Evolutionary conservation across 1,140 invertebrate genomes (phyloP), one percentile per base, ranked within the genome.

Genomic region (Ectropis grisescens): DNA sequence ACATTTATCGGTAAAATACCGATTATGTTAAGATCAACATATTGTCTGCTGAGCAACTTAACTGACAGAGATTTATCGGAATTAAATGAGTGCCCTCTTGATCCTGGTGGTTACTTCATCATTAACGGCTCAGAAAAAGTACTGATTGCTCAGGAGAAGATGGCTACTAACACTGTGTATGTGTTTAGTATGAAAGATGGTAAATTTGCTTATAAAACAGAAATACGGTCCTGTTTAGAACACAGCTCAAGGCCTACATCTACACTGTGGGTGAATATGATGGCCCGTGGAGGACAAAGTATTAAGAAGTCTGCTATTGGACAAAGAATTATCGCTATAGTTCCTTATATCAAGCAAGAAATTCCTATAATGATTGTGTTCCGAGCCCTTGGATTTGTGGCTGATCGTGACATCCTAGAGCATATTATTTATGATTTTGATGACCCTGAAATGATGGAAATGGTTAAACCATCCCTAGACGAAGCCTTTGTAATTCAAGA

Each of bases 381-480:
- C 66, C 84, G 92, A 64, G 97, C 97, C 13, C 82, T 98, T 11
- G 98, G 98, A 11, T 99, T 99, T 84, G 98, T 99, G 22, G 97
- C 97, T 12, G 98, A 99, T 82, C 86, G 98, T 59, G 98, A 99
- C 82, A 99, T 99, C 59, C 82, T 99, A 4, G 98, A 99, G 68
- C 97, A 99, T 61, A 98, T 99, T 35, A 98, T 99, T 57, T 99
- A 99, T 76, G 97, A 99, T 59, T 98, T 98, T 84, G 94, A 98
- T 79, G 97, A 99, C 84, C 96, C 95, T 13, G 97, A 99, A 86
- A 98, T 99, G 96, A 99, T 99, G 96, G 98, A 99, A 87, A 98
- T 99, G 96, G 96, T 94, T 0, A 99, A 99, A 80, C 98, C 98
- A 2, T 98, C 96, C 0, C 82, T 99, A 27, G 98, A 99, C 84